phyloP scores from a whole-genome alignment of 2,797 vertebrate species.

The Hippocampus kuda region DNA sequence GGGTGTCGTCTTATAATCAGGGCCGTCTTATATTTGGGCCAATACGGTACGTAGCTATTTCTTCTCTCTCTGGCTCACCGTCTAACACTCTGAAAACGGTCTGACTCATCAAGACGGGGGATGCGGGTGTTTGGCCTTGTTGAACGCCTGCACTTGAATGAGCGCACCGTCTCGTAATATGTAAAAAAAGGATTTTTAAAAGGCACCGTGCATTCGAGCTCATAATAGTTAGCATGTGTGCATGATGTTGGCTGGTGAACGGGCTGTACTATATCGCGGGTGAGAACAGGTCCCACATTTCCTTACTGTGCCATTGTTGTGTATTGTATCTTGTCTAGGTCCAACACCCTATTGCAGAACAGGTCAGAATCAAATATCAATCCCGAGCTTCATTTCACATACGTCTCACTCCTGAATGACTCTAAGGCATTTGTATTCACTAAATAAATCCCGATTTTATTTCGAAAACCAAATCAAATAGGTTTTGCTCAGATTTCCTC shows the following conservation, averaged over 20 bases:
- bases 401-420: constrained; percentile 25
- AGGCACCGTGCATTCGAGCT: not conserved
- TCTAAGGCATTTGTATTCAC: constrained; percentile 3
- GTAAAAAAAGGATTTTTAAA: not conserved
- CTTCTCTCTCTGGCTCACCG: no score
- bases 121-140: not conserved
- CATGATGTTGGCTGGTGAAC: not conserved
- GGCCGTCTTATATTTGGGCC: no score
- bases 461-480: constrained; percentile 9
- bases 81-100: not conserved
- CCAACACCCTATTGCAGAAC: constrained; percentile 66
- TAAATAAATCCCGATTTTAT: not conserved
- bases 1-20: no score
- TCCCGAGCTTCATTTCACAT: constrained; percentile 32
- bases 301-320: constrained; percentile 46
- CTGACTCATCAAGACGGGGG: not conserved
- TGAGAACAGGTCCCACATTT: not conserved
- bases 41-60: no score
- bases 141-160: not conserved
- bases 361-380: constrained; percentile 60
- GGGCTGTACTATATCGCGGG: not conserved
- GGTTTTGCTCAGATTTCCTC: constrained; percentile 37
- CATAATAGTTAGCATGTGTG: not conserved
- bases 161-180: not conserved
- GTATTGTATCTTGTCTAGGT: constrained; percentile 64